These are phyloP conservation scores for Mirza zaza DNA, from an alignment of 2,113 vertebrate species.

Conservation along the genomic window DNA sequence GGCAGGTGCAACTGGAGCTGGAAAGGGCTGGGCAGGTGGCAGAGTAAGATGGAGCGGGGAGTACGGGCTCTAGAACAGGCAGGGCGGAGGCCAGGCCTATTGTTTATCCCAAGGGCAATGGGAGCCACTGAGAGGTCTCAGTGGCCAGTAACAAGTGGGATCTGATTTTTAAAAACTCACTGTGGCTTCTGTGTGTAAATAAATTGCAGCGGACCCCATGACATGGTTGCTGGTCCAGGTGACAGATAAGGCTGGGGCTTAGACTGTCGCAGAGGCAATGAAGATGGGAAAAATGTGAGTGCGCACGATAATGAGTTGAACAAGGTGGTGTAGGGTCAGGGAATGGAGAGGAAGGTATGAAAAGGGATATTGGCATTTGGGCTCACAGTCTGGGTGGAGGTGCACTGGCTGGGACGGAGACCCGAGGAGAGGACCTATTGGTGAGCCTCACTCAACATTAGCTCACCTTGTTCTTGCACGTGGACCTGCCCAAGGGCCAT, in stretches of 20 bases:
- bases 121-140: background rate
- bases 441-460: background rate
- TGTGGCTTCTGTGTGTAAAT: background rate
- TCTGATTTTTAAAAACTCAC: background rate
- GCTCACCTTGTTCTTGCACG: accelerated
- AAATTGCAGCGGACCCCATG: background rate
- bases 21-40: accelerated
- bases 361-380: background rate
- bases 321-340: background rate
- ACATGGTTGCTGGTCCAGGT: background rate
- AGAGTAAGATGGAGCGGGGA: background rate
- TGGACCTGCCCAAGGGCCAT: background rate
- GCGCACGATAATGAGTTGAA: background rate
- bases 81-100: accelerated
- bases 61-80: background rate
- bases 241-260: background rate
- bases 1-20: accelerated
- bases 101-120: background rate
- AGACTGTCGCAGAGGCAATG: background rate
- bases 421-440: accelerated
- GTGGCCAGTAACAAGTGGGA: background rate
- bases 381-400: no score
- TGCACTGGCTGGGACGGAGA: accelerated
- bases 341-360: background rate
- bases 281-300: background rate